These are phyloP conservation scores for Collichthys lucidus DNA, from an alignment of 2,113 vertebrate species.

Conservation along the genomic window DNA sequence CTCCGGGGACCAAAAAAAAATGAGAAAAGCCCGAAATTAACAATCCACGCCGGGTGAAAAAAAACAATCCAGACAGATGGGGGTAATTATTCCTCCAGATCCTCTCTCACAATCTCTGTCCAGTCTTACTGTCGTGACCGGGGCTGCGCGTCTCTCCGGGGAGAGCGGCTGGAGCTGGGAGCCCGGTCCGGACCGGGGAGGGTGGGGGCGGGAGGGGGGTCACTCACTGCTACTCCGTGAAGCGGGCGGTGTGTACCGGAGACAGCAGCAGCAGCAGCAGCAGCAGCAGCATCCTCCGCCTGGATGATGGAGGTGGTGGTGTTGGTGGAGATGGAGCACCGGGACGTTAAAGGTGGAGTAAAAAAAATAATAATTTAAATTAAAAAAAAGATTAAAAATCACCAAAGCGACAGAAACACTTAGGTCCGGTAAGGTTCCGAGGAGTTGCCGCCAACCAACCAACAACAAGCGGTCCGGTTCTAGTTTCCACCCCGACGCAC, in stretches of 20 bases:
- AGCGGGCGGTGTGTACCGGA: constrained; percentile 10
- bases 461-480: constrained; percentile 9
- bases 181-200: constrained; percentile 53
- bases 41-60: constrained; percentile 64
- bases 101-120: constrained; percentile 53
- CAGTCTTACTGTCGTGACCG: constrained; percentile 72
- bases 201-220: constrained; percentile 1
- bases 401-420: constrained; percentile 17
- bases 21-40: constrained; percentile 32
- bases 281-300: constrained; percentile 65
- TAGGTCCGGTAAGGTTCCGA: constrained; percentile 48
- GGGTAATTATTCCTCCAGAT: constrained; percentile 69
- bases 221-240: constrained; percentile 62
- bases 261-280: background rate
- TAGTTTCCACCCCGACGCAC: constrained; percentile 49
- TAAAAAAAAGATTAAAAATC: constrained; percentile 24
- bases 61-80: constrained; percentile 65
- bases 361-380: too few relatives aligned
- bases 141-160: constrained; percentile 54
- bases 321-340: constrained; percentile 14
- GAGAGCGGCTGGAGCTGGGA: constrained; percentile 26
- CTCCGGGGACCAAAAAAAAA: constrained; percentile 15
- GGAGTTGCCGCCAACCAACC: constrained; percentile 3
- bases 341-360: background rate
- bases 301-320: constrained; percentile 30